These are phyloP conservation scores for Mamestra brassicae DNA, from an alignment of 2,888 invertebrate genomes.

Conservation along the genomic window DNA sequence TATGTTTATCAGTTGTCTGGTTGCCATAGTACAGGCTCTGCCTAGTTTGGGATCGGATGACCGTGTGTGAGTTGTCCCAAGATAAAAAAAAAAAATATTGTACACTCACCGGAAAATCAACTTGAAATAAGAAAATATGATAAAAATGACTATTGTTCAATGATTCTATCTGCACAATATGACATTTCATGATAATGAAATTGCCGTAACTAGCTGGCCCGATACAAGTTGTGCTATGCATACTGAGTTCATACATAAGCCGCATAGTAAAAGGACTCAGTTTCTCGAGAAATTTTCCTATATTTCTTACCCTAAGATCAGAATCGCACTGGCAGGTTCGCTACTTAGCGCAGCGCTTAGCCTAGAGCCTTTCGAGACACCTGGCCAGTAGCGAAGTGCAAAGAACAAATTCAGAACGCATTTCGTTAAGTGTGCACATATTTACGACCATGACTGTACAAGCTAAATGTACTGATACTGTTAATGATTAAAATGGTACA, in stretches of 20 bases:
- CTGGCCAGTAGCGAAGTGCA: not conserved
- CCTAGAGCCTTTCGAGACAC: not conserved
- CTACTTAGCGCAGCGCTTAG: too few relatives aligned
- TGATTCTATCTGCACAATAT: not conserved
- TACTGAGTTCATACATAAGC: not conserved
- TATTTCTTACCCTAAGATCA: not conserved
- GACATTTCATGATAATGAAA: not conserved
- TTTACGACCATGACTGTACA: constrained; percentile 40
- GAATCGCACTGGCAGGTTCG: too few relatives aligned
- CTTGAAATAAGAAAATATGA: not conserved
- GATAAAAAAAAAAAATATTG: constrained; percentile 17
- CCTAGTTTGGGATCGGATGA: too few relatives aligned
- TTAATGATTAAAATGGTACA: constrained; percentile 34
- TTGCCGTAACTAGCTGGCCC: too few relatives aligned
- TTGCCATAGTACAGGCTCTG: too few relatives aligned
- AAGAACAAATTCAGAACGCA: not conserved
- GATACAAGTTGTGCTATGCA: not conserved
- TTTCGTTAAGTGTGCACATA: not conserved
- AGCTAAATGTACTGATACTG: constrained; percentile 49
- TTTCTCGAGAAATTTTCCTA: not conserved
- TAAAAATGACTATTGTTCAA: not conserved
- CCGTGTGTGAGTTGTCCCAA: too few relatives aligned
- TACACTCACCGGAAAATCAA: not conserved
- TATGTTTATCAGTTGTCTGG: too few relatives aligned
- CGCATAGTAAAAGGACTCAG: not conserved